Evolutionary conservation across 2,797 vertebrate genomes (phyloP), one percentile per base, ranked within the genome.

Genomic region (Betta splendens): DNA sequence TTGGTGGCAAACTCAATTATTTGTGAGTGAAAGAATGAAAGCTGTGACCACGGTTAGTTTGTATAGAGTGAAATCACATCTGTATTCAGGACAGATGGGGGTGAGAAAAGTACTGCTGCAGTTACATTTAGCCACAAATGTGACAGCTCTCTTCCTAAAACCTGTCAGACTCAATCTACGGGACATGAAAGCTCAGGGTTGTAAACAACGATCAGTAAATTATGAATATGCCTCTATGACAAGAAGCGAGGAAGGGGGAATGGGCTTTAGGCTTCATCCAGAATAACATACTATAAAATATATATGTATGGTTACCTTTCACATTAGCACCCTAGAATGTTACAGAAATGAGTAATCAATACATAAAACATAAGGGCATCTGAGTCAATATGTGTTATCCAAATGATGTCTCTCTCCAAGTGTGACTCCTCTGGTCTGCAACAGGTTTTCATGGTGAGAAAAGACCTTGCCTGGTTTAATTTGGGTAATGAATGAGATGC

Each of bases 401-500:
- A n/a, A n/a, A n/a, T n/a, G n/a, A 16, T 40, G 33, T 44, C 51
- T 20, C 18, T 37, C 38, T 42, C 13, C 17, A 36, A 22, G 39
- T 46, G 51, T 47, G 37, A 36, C 69, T 68, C 15, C 33, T n/a
- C 13, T 35, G 7, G 35, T 43, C 29, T 87, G 90, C 92, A 92
- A 91, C 91, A 93, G 91, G 89, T 88, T 86, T 45, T 40, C 54
- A 26, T 9, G 59, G 83, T 57, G 75, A 82, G 67, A 79, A 82
- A 77, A 67, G 64, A 47, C 37, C 42, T 42, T 8, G 59, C 33
- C 80, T 92, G 86, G 92, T 88, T 94, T 95, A 95, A 97, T 96
- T 92, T 95, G 86, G 90, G 93, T 97, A 96, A 96, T 97, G 95
- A 97, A 95, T 88, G 93, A 92, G 91, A 93, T 92, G 92, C 90